Evolutionary conservation across 1,140 invertebrate species (phyloP), one percentile per base, ranked within the genome.

Genomic region (Microplitis demolitor): DNA sequence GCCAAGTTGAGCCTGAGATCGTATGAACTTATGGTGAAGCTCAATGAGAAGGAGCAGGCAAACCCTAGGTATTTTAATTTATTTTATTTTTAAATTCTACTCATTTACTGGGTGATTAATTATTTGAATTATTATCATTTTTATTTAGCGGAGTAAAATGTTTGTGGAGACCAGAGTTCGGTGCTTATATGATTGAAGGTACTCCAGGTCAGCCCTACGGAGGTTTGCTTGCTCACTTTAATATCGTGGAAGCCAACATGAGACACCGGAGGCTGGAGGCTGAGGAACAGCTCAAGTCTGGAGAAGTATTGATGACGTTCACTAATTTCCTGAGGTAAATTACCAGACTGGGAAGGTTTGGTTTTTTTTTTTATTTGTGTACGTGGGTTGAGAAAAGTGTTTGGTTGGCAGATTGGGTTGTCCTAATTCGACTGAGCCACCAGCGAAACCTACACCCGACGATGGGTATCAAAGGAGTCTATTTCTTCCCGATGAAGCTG

Each of bases 171-270:
- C 98, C 98, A 14, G 98, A 99, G 88, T 99, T 98, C 90, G 98
- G 95, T 34, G 93, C 95, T 61, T 99, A 99, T 81, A 99, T 99
- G 98, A 91, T 99, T 61, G 98, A 99, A 89, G 98, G 98, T n/a
- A 99, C 98, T 2, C 98, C 98, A 14, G 98, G 98, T 8, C 93
- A 95, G 81, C 98, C 98, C 0, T 97, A 97, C 80, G 96, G 96
- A 35, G 95, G 96, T 2, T 88, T 98, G 11, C 88, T 99, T 77
- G 96, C 96, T 4, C 96, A 99, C 88, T 98, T 99, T 82, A 99
- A 99, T 85, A 91, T 98, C 72, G 97, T 99, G 4, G 98, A 99
- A 86, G 93, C 95, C 1, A 99, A 99, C 86, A 99, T 99, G 98
- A 93, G 89, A 66, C 91, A 93, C 76, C 90, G 97, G 74, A 89